Conservation (phyloP, 2,797 vertebrate genomes). For the Accipiter fasciatus region DNA sequence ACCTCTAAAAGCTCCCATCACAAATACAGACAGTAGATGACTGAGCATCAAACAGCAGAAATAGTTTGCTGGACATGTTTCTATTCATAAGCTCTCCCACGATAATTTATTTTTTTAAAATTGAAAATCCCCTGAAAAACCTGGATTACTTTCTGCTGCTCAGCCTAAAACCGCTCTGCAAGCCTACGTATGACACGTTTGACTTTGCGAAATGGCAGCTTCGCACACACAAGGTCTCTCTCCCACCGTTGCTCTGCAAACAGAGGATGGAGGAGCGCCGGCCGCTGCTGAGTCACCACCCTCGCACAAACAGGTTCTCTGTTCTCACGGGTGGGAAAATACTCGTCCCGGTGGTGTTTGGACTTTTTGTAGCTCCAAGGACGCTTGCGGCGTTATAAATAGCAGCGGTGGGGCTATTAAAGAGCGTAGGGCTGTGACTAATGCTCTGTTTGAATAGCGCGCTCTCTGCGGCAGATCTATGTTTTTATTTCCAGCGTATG, state of each 20-base stretch:
- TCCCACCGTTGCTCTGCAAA: neutral
- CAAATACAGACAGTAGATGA: neutral
- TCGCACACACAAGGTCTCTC: neutral
- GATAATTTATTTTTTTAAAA: neutral
- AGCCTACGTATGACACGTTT: rapidly evolving
- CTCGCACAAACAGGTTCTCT: constrained; percentile 40
- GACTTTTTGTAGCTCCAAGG: constrained; percentile 22
- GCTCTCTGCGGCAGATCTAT: neutral
- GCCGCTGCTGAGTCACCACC: neutral
- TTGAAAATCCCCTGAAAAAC: neutral
- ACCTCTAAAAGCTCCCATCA: neutral
- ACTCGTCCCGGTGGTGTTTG: constrained; percentile 5
- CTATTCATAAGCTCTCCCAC: neutral
- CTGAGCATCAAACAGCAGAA: neutral
- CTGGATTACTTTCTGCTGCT: neutral
- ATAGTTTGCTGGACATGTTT: neutral
- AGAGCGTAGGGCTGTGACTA: constrained; percentile 25
- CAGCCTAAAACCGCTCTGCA: neutral
- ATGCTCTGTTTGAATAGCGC: constrained; percentile 25
- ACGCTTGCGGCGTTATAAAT: constrained; percentile 25
- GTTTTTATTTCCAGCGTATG: neutral
- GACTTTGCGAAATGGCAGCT: neutral
- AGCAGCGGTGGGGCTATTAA: neutral
- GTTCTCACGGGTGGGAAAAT: constrained; percentile 51
- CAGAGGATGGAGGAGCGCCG: neutral